phyloP scores from a whole-genome alignment of 2,113 vertebrate species.

The Anhinga rufa region DNA sequence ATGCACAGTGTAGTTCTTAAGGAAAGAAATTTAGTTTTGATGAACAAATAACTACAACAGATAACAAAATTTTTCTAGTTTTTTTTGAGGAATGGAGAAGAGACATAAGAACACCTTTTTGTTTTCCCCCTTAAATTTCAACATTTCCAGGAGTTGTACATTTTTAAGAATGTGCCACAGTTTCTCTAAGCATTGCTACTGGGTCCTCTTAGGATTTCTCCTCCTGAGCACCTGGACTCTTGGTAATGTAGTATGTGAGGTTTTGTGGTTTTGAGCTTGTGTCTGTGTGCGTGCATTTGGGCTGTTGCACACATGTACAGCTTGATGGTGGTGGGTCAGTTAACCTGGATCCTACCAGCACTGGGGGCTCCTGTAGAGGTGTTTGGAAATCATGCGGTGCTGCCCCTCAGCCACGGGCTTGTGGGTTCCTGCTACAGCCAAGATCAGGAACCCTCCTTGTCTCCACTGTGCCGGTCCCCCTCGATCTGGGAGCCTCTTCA shows the following conservation, averaged over 20 bases:
- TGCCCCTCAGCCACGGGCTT: neutral
- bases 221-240: neutral
- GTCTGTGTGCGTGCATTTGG: fast-evolving
- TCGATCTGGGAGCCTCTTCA: neutral
- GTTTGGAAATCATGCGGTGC: fast-evolving
- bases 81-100: neutral
- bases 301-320: fast-evolving
- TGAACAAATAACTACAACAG: neutral
- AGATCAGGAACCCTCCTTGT: neutral
- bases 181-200: neutral
- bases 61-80: neutral
- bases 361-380: fast-evolving
- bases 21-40: neutral
- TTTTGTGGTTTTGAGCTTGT: neutral
- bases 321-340: fast-evolving
- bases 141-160: neutral
- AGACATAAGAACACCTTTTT: neutral
- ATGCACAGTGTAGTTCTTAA: neutral
- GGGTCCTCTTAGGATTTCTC: neutral
- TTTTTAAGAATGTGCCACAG: neutral
- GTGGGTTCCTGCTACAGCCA: fast-evolving
- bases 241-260: too few relatives aligned
- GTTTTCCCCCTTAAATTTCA: neutral
- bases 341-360: neutral
- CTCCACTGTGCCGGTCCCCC: fast-evolving